These are phyloP conservation scores for Synanthedon andrenaeformis DNA, from an alignment of 2,888 invertebrate species.

Conservation along the genomic window DNA sequence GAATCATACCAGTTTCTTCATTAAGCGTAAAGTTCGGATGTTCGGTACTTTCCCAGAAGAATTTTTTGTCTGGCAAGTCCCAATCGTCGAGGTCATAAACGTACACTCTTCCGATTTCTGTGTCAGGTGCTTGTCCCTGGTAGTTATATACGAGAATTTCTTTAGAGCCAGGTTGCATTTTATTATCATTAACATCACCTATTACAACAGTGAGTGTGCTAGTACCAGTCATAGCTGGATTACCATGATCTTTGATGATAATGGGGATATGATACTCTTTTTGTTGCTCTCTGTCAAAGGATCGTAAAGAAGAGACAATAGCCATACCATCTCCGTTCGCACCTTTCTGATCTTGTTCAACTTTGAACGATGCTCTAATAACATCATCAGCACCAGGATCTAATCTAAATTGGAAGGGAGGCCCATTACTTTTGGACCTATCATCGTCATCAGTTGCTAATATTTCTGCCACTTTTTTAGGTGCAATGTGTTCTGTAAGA, in stretches of 20 bases:
- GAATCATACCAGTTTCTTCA: constrained; percentile 94
- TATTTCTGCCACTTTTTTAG: constrained; percentile 92
- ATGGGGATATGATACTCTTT: constrained; percentile 98
- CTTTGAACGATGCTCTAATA: constrained; percentile 93
- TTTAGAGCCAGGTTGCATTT: constrained; percentile 98
- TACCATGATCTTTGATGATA: constrained; percentile 96
- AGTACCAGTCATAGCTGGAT: constrained; percentile 96
- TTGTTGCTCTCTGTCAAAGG: constrained; percentile 95
- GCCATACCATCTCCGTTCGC: constrained; percentile 99
- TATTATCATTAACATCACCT: constrained; percentile 98
- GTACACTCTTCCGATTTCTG: constrained; percentile 94
- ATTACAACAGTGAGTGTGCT: constrained; percentile 96
- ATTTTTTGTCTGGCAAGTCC: constrained; percentile 98
- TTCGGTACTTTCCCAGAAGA: constrained; percentile 91
- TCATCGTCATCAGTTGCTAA: constrained; percentile 95
- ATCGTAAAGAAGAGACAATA: constrained; percentile 91
- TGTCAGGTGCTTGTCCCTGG: constrained; percentile 88
- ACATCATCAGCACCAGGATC: constrained; percentile 95
- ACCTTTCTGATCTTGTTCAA: constrained; percentile 97
- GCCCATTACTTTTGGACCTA: constrained; percentile 93
- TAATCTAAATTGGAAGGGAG: constrained; percentile 94
- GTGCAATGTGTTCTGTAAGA: constrained; percentile 91
- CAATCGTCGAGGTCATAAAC: constrained; percentile 98
- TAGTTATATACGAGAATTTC: constrained; percentile 98
- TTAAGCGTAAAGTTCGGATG: constrained; percentile 90